Percentiles rank a stretch among this genome's conserved stretches.
These are phyloP conservation scores for Zaprionus lachaisei DNA, from an alignment of 1,140 invertebrate genomes.

Conservation along the genomic window DNA sequence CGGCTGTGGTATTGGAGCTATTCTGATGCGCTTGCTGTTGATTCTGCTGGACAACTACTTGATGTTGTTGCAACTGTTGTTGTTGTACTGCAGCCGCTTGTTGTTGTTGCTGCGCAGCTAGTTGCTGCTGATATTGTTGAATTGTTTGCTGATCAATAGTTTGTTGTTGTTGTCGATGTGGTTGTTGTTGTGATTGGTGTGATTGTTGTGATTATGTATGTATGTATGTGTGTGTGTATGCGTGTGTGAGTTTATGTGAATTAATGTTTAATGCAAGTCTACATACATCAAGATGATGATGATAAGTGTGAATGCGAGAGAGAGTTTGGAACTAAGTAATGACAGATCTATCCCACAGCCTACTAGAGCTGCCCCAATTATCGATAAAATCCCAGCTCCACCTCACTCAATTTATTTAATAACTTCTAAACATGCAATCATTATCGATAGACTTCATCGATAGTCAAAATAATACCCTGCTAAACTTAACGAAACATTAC, in stretches of 20 bases:
- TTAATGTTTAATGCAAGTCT: conserved; percentile 63
- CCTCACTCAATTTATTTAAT: background rate
- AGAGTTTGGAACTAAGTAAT: background rate
- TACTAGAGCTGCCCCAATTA: too few species aligned
- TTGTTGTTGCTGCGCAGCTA: conserved; percentile 85
- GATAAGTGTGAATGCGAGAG: background rate
- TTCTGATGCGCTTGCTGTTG: conserved; percentile 86
- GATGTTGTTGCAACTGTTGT: conserved; percentile 86
- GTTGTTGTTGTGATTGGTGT: conserved; percentile 85
- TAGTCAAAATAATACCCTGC: background rate
- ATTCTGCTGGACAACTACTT: conserved; percentile 85
- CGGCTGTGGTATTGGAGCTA: conserved; percentile 86
- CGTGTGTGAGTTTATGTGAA: background rate
- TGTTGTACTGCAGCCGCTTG: conserved; percentile 85
- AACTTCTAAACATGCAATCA: background rate
- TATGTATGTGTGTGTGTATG: conserved; percentile 16
- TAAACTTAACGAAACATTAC: background rate
- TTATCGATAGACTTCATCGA: background rate
- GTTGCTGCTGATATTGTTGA: conserved; percentile 85
- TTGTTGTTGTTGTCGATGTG: conserved; percentile 85
- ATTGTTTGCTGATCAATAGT: conserved; percentile 86
- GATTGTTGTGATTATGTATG: conserved; percentile 84
- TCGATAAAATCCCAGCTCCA: too few species aligned
- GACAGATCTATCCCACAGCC: background rate
- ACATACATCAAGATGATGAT: background rate